Evolutionary conservation across 2,797 vertebrate genomes (phyloP), one percentile per base, ranked within the genome.

Genomic region (Aselliscus stoliczkanus): DNA sequence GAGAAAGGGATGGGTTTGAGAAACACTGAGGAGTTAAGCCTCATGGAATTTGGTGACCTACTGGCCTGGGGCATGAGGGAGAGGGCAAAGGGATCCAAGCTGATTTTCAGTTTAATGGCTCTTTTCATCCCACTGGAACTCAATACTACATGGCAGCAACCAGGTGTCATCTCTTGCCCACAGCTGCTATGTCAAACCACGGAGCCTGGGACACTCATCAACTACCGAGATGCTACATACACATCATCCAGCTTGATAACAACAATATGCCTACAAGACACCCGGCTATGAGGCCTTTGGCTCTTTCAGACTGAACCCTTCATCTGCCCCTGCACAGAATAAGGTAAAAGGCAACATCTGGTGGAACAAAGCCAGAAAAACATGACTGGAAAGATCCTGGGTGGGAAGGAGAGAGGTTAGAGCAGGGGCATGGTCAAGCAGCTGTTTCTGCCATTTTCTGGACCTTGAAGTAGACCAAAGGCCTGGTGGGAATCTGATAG

Each of bases 341-440:
- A 90, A 79, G 50, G 83, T 62, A 34, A 84, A 52, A 89, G 92
- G 58, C 69, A 93, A 82, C 92, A 96, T 70, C 75, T 93, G 87
- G 83, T 64, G 82, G 75, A 73, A 92, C 67, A 90, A 88, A 81
- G 54, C 44, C 56, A 80, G 91, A 79, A 67, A 91, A 90, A 88
- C 65, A 70, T 3, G 37, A 23, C 81, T 75, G 50, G 67, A 79
- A 76, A 56, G 81, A 18, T 27, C 67, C 7, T 11, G 23, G 50
- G 60, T 90, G 42, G 52, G 75, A 72, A 90, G 58, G 52, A 86
- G 31, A 14, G 73, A 64, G n/a, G 13, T 70, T 54, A 93, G 34
- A 76, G 13, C 39, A 44, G 44, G 47, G n/a, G 14, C 47, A 50
- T 9, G 39, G 25, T 17, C 73, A 2, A 77, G 42, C 88, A 93